These are phyloP conservation scores for Mesopsocus fuscifrons DNA, from an alignment of 2,888 invertebrate species.

Conservation along the genomic window DNA sequence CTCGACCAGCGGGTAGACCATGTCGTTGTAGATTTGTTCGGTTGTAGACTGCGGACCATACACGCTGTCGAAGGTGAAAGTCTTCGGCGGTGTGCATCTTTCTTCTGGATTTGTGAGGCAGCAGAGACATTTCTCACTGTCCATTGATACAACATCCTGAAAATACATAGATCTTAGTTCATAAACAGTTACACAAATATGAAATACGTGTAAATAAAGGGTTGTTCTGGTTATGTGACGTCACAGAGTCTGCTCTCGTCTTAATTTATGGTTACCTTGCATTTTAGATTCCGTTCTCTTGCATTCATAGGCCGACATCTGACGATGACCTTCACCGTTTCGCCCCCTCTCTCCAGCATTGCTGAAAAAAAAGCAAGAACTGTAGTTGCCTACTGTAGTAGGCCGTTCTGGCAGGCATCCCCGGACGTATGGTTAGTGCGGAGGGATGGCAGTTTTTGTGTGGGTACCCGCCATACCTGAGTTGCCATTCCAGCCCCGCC, in stretches of 20 bases:
- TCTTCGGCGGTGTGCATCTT: slow-evolving; percentile 37
- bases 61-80: slow-evolving; percentile 68
- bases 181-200: too few relatives aligned
- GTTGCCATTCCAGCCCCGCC: too few relatives aligned
- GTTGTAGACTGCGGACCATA: slow-evolving; percentile 62
- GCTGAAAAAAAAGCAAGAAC: slow-evolving; percentile 26
- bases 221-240: slow-evolving; percentile 3
- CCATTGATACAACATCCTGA: slow-evolving; percentile 46
- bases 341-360: slow-evolving; percentile 20
- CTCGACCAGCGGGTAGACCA: slow-evolving; percentile 64
- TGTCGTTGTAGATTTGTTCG: slow-evolving; percentile 72
- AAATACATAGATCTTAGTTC: slow-evolving; percentile 18
- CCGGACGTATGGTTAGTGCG: too few relatives aligned
- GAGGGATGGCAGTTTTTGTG: too few relatives aligned
- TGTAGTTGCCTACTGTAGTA: too few relatives aligned
- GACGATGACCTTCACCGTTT: slow-evolving; percentile 64
- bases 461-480: too few relatives aligned
- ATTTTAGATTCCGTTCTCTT: slow-evolving; percentile 46
- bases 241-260: too few relatives aligned
- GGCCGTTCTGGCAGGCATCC: too few relatives aligned
- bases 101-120: slow-evolving; percentile 39
- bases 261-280: slow-evolving; percentile 30
- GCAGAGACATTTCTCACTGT: slow-evolving; percentile 39
- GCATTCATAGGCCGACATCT: slow-evolving; percentile 73
- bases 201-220: too few relatives aligned